phyloP scores from a whole-genome alignment of 2,797 vertebrate genomes.

The Thaleichthys pacificus region DNA sequence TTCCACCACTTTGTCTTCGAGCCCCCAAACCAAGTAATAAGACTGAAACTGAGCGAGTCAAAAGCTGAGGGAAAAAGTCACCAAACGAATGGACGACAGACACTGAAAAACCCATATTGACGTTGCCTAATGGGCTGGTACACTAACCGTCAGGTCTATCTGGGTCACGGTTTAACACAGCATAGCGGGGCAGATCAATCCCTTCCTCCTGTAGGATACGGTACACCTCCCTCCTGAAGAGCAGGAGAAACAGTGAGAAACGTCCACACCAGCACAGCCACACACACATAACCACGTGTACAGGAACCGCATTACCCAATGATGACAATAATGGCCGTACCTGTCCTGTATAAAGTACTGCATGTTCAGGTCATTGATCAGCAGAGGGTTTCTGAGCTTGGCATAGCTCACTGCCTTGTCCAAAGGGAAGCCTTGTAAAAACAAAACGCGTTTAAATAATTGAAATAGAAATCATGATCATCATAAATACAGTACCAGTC shows the following conservation, averaged over 20 bases:
- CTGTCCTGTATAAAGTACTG: constrained; percentile 99
- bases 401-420: constrained; percentile 97
- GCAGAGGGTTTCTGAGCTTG: constrained; percentile 92
- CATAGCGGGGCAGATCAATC: constrained; percentile 95
- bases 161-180: constrained; percentile 95
- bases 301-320: too few species aligned
- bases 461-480: not conserved
- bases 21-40: not conserved
- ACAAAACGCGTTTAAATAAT: not conserved
- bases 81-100: not conserved
- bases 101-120: not conserved
- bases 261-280: not conserved
- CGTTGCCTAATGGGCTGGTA: not conserved
- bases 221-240: constrained; percentile 92
- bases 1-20: not conserved
- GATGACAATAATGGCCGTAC: constrained; percentile 59
- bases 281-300: too few species aligned
- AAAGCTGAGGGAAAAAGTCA: not conserved
- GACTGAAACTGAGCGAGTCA: not conserved
- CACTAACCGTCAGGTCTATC: constrained; percentile 90
- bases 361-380: constrained; percentile 97
- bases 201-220: constrained; percentile 97
- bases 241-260: not conserved
- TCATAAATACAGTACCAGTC: not conserved
- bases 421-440: constrained; percentile 88